Evolutionary conservation across 2,888 invertebrate genomes (phyloP).

Genomic region (Lasioglossum zephyrum): DNA sequence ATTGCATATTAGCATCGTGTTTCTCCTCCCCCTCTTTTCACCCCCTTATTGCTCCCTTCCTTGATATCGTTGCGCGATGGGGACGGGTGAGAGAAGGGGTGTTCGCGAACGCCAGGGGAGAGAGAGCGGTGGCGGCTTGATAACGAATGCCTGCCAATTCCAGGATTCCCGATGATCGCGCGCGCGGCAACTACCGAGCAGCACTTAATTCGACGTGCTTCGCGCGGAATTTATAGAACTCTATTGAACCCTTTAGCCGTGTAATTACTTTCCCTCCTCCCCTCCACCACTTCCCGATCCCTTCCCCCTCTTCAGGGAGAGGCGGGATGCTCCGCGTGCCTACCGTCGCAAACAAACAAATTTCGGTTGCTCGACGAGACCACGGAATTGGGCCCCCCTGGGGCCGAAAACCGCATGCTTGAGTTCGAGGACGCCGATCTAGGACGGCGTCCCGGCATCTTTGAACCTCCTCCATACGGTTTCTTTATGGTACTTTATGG

Average conservation of each 20-base stretch:
- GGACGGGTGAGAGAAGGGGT: background rate
- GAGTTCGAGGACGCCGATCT: background rate
- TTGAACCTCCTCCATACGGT: background rate
- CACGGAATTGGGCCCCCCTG: background rate
- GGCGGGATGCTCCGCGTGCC: slow-evolving; percentile 1
- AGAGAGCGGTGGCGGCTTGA: slow-evolving; percentile 13
- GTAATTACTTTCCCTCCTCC: background rate
- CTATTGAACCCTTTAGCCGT: slow-evolving; percentile 40
- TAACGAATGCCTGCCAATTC: slow-evolving; percentile 61
- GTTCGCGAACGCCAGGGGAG: background rate
- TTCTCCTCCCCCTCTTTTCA: slow-evolving; percentile 25
- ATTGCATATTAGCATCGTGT: slow-evolving; percentile 73
- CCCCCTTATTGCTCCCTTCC: background rate
- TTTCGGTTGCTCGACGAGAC: slow-evolving; percentile 7
- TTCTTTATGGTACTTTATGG: background rate
- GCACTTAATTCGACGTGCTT: slow-evolving; percentile 50
- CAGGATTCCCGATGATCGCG: slow-evolving; percentile 51
- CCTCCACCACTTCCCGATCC: background rate
- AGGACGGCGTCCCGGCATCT: background rate
- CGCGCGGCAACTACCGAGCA: slow-evolving; percentile 23
- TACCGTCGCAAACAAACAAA: slow-evolving; percentile 12
- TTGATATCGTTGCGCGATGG: background rate
- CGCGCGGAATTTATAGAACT: slow-evolving; percentile 43
- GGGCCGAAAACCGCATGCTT: slow-evolving; percentile 8
- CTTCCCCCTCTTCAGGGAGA: background rate